A percentile compares a stretch with the other conserved stretches of the same genome.
Evolutionary conservation across 2,888 invertebrate species (phyloP).

Genomic region (Lingula anatina): DNA sequence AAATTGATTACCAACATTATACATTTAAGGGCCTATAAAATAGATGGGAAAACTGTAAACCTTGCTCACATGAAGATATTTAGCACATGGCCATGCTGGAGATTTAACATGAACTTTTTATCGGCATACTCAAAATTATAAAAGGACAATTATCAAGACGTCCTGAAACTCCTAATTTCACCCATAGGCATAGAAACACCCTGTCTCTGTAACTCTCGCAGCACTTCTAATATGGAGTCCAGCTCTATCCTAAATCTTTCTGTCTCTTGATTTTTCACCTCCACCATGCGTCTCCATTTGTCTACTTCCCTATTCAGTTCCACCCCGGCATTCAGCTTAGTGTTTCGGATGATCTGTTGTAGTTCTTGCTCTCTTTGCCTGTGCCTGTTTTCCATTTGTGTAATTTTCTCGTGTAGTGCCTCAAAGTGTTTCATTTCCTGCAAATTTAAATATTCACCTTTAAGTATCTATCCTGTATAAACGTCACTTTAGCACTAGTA

Average conservation of each 20-base stretch:
- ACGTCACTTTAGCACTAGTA: no score
- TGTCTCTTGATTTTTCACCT: slow-evolving; percentile 44
- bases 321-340: slow-evolving; percentile 26
- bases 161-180: no score
- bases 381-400: slow-evolving; percentile 38
- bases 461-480: no score
- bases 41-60: no score
- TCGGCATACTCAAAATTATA: no score
- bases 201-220: slow-evolving; percentile 43
- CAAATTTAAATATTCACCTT: slow-evolving; percentile 2
- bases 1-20: no score
- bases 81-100: no score
- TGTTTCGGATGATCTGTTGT: slow-evolving; percentile 32
- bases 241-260: slow-evolving; percentile 45
- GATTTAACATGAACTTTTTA: no score
- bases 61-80: no score
- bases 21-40: no score
- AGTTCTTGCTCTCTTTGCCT: slow-evolving; percentile 38
- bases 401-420: slow-evolving; percentile 40
- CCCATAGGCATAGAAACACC: no score
- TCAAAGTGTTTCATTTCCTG: slow-evolving; percentile 51
- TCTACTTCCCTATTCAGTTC: slow-evolving; percentile 35
- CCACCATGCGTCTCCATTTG: slow-evolving; percentile 41
- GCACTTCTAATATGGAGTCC: slow-evolving; percentile 45
- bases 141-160: no score